Base-by-base conservation (phyloP, 2,113 vertebrate genomes). In the Toxostoma redivivum region DNA sequence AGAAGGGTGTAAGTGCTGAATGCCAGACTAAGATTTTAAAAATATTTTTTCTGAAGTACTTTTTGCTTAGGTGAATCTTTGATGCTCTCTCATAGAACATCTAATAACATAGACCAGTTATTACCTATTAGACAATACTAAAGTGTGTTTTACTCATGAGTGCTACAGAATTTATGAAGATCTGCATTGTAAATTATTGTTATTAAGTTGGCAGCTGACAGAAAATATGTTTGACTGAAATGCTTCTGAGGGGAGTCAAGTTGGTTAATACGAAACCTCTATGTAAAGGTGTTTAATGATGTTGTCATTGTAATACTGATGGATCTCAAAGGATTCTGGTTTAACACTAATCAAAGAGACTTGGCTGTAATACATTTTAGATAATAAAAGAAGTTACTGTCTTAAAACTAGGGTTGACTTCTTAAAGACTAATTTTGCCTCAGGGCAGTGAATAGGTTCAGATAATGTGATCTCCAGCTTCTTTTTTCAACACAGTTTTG, bases 141-240 rank as follows among this genome's bases (percentile, higher is more conserved):
- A 84, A 91, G 24, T 79, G 30, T 10, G 3, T 54, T 93, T 80
- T 78, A 30, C 25, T 90, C 11, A 4, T 28, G 27, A 70, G 25
- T 53, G 21, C 64, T 87, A 54, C 15, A 82, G 57, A 33, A 64
- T 92, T 92, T 79, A 67, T 86, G 40, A 84, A 81, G 61, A 58
- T 95, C 45, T 87, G 57, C 42, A 21, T 76, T 65, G 57, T 85
- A 85, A 92, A 91, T 94, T 83, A 80, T 89, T 76, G 37, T 67
- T 94, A 76, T 31, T 74, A 89, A 81, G n/a, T 79, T 92, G 54
- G 58, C 70, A 95, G 70, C 45, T 95, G 81, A 79, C 60, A 85
- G 78, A 81, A 94, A 87, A 72, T 72, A 79, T 4, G 25, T 53
- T 64, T 76, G n/a, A 51, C 58, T 92, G 81, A 89, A 92, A 82